Evolutionary conservation across 2,888 invertebrate genomes (phyloP), one percentile per base, ranked within the genome.

Genomic region (Diaphora mendica): DNA sequence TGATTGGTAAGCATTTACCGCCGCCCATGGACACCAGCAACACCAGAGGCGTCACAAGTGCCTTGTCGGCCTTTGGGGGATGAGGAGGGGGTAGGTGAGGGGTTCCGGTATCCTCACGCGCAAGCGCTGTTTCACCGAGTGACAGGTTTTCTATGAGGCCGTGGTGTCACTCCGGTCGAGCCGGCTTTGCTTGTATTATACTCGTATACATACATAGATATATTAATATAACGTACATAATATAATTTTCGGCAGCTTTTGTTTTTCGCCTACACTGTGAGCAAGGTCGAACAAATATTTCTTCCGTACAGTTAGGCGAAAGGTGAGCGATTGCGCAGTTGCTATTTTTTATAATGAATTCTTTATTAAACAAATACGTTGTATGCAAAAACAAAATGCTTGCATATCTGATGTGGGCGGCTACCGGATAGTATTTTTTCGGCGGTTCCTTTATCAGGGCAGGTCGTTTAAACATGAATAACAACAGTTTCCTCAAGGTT

Each of bases 251-350:
- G 26, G 20, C 30, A 59, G 33, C 13, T 35, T 55, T 67, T 55
- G 26, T 30, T 64, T 55, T 66, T 26, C 33, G 65, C 15, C 26
- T 39, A 71, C 55, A 62, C 26, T 62, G 13, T 59, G 42, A 59
- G 55, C 71, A 67, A 71, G 71, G 71, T 33, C 55, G 42, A 59
- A 55, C 17, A 23, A 51, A 71, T 59, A 55, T 71, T 67, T 72
- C 59, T 72, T 72, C 67, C 72, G 72, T 55, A 33, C 55, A 44
- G 42, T 55, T 55, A 59, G 59, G 59, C 67, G 66, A 72, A 33
- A 55, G 65, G 71, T 65, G 51, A 7, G 35, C 30, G 65, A 35
- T 71, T 33, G 51, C 33, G 64, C 64, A 70, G n/a, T 68, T 62
- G 62, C 62, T 62, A 15, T 59, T 59, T 59, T 62, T 62, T 62